These are phyloP conservation scores for Acipenser ruthenus DNA, from an alignment of 2,797 vertebrate genomes.

Conservation along the genomic window DNA sequence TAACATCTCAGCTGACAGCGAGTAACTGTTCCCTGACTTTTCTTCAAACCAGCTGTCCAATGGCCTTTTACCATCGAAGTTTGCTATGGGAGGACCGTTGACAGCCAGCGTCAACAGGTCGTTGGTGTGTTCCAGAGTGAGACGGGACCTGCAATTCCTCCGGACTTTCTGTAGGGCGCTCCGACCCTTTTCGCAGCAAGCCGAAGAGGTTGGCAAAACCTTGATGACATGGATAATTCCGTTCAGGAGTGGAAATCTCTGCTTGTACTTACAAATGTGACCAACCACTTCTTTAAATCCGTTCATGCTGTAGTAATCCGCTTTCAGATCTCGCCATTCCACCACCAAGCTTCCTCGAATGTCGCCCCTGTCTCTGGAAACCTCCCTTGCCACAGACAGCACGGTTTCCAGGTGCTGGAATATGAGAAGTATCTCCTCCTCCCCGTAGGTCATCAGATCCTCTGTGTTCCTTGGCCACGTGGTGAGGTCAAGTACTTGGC, in stretches of 20 bases:
- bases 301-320: conserved; percentile 82
- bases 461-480: conserved; percentile 78
- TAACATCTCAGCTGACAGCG: conserved; percentile 73
- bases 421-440: conserved; percentile 83
- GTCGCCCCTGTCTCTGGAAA: conserved; percentile 61
- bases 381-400: conserved; percentile 61
- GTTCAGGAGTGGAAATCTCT: conserved; percentile 82
- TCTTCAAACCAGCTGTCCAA: conserved; percentile 96
- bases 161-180: conserved; percentile 74
- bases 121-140: conserved; percentile 85
- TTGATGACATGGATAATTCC: conserved; percentile 78
- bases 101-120: conserved; percentile 80
- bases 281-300: conserved; percentile 83
- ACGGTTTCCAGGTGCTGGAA: conserved; percentile 77
- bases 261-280: conserved; percentile 84
- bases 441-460: conserved; percentile 77
- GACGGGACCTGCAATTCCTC: conserved; percentile 79
- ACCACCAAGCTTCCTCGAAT: conserved; percentile 65
- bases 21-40: conserved; percentile 81
- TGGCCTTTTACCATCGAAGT: conserved; percentile 85
- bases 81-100: conserved; percentile 78
- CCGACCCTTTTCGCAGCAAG: conserved; percentile 84
- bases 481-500: conserved; percentile 80
- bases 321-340: conserved; percentile 91
- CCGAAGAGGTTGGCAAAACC: conserved; percentile 79